Evolutionary conservation across 2,888 invertebrate species (phyloP).

Genomic region (Eilema griseolum): DNA sequence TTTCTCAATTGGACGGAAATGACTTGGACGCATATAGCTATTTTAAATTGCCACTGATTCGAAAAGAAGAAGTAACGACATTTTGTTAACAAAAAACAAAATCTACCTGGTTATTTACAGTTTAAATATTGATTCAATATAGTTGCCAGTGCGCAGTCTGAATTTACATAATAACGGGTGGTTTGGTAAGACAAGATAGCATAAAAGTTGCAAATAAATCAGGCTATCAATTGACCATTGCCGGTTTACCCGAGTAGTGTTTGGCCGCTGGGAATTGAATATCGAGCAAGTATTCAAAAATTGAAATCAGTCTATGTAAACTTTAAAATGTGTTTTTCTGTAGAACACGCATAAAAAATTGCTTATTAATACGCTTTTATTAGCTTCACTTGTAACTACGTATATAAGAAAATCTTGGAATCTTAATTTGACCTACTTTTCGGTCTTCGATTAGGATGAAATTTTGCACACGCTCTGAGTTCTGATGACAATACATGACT

Average conservation of each 20-base stretch:
- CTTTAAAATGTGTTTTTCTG: neutral
- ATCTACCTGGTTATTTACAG: neutral
- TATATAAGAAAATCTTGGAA: too few species aligned
- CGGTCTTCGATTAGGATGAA: too few species aligned
- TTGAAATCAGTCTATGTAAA: neutral
- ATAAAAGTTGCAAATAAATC: neutral
- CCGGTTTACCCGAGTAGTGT: neutral
- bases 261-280: neutral
- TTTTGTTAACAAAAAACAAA: neutral
- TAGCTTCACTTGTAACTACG: too few species aligned
- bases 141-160: neutral
- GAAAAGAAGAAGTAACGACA: neutral
- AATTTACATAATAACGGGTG: neutral
- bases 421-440: too few species aligned
- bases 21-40: too few species aligned
- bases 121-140: too few species aligned
- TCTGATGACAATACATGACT: too few species aligned
- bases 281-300: neutral
- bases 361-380: too few species aligned
- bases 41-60: too few species aligned
- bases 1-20: too few species aligned
- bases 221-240: neutral
- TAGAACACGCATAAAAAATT: neutral
- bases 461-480: too few species aligned
- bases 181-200: neutral